phyloP scores from a whole-genome alignment of 2,113 vertebrate species.

The Perca flavescens region DNA sequence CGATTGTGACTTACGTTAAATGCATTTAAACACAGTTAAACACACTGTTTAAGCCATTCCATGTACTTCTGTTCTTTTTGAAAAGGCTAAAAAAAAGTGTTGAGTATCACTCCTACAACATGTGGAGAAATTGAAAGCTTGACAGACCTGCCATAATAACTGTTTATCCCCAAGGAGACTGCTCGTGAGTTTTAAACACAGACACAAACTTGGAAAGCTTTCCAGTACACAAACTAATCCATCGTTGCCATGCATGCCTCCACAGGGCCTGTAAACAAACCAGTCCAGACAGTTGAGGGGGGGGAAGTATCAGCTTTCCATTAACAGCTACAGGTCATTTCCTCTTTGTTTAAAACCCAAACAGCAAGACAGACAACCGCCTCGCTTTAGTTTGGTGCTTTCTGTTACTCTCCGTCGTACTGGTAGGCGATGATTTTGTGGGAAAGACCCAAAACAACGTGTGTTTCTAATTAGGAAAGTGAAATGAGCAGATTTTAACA shows the following conservation, averaged over 20 bases:
- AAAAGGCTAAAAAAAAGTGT: background rate
- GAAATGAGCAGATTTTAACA: conserved; percentile 77
- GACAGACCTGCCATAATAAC: conserved; percentile 2
- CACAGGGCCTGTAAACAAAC: conserved; percentile 52
- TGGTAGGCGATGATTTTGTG: conserved; percentile 55
- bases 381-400: background rate
- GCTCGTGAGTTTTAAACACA: conserved; percentile 28
- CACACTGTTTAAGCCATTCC: background rate
- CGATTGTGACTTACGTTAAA: background rate
- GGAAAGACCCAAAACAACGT: conserved; percentile 23
- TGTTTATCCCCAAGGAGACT: conserved; percentile 15
- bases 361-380: conserved; percentile 15
- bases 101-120: background rate
- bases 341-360: conserved; percentile 50
- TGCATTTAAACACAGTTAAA: background rate
- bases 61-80: background rate
- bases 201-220: conserved; percentile 13
- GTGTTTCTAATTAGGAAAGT: conserved; percentile 71
- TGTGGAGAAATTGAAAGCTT: background rate
- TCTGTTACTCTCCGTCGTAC: background rate
- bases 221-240: conserved; percentile 12
- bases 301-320: conserved; percentile 54
- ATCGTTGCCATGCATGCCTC: conserved; percentile 32
- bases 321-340: conserved; percentile 36
- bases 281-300: conserved; percentile 39